Conservation (phyloP, 23 tunicate species). For the Styela plicata region DNA sequence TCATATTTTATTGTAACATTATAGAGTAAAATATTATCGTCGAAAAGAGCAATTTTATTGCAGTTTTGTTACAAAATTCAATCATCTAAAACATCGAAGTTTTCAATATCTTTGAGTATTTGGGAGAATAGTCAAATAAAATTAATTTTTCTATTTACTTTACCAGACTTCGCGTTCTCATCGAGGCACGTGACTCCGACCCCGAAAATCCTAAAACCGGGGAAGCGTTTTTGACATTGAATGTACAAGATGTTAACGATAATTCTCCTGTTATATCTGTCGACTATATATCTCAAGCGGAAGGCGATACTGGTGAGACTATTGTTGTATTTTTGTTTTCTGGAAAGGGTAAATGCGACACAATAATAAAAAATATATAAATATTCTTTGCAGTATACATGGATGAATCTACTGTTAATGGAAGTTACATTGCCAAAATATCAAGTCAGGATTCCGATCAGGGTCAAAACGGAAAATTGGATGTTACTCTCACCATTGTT, state of each 20-base stretch:
- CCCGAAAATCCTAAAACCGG: constrained; percentile 53
- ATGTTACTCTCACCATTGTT: constrained; percentile 17
- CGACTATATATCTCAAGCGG: constrained; percentile 26
- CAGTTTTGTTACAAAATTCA: no score
- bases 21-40: no score
- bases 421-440: constrained; percentile 55
- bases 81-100: no score
- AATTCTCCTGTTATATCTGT: constrained; percentile 50
- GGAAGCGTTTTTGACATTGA: constrained; percentile 34
- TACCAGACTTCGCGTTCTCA: constrained; percentile 35
- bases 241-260: constrained; percentile 69
- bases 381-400: constrained; percentile 33
- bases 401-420: constrained; percentile 32
- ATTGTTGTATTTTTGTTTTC: no score
- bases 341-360: no score
- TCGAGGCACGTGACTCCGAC: constrained; percentile 81
- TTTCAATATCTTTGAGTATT: no score
- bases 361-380: no score
- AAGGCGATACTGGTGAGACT: constrained; percentile 51
- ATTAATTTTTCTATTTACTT: not conserved
- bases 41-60: no score
- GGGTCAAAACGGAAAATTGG: constrained; percentile 50
- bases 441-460: constrained; percentile 48
- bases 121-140: no score
- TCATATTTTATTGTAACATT: no score